Evolutionary conservation across 2,113 vertebrate genomes (phyloP).

Genomic region (Rhombomys opimus): DNA sequence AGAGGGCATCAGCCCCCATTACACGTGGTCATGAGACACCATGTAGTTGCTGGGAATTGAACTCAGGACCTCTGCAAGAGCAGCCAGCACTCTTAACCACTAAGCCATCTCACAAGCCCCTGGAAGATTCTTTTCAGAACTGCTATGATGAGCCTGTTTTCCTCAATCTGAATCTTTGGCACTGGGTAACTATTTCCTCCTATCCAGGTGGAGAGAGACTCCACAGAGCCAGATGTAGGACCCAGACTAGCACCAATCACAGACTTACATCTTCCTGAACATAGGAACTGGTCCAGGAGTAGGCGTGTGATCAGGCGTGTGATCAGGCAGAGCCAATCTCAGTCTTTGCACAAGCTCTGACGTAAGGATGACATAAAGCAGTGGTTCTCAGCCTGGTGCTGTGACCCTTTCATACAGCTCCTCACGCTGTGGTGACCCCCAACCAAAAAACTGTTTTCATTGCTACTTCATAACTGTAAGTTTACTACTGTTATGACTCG

Average conservation of each 20-base stretch:
- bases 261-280: background rate
- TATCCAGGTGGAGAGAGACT: background rate
- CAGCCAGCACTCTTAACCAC: too few relatives aligned
- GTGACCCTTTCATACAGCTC: background rate
- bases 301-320: too few relatives aligned
- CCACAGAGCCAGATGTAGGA: background rate
- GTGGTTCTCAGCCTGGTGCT: background rate
- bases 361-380: too few relatives aligned
- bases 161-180: background rate
- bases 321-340: background rate
- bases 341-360: background rate
- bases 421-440: background rate
- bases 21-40: too few relatives aligned
- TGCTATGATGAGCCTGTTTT: accelerated
- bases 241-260: background rate
- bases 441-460: background rate
- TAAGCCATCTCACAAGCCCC: too few relatives aligned
- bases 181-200: background rate
- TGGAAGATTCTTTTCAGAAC: background rate
- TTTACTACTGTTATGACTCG: background rate
- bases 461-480: background rate
- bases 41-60: too few relatives aligned
- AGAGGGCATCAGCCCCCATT: too few relatives aligned
- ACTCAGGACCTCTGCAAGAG: too few relatives aligned
- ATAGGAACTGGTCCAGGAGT: background rate